phyloP scores from a whole-genome alignment of 2,888 invertebrate genomes.

The Halictus ligatus region DNA sequence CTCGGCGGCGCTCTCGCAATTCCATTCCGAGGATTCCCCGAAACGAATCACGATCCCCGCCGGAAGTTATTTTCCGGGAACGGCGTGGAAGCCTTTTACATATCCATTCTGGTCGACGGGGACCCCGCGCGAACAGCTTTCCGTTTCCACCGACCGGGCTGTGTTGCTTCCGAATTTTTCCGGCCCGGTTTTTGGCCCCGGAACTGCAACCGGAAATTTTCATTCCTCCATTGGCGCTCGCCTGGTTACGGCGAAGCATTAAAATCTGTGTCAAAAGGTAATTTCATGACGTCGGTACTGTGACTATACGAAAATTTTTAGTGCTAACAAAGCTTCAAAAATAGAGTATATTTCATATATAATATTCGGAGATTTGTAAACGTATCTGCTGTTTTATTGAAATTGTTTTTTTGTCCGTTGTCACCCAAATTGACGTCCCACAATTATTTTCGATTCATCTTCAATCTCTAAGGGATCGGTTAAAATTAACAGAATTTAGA shows the following conservation, averaged over 20 bases:
- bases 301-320: not conserved
- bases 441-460: not conserved
- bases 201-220: not conserved
- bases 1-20: conserved; percentile 10
- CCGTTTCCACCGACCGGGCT: not conserved
- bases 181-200: not conserved
- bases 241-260: not conserved
- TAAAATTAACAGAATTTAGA: too few species aligned
- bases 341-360: not conserved
- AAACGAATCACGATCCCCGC: conserved; percentile 23
- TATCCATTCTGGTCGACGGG: conserved; percentile 4
- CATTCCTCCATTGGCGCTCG: not conserved
- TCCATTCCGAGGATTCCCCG: conserved; percentile 22
- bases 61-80: conserved; percentile 31
- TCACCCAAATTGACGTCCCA: too few species aligned
- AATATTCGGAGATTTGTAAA: too few species aligned
- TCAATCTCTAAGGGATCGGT: too few species aligned
- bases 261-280: not conserved
- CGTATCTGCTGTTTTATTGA: too few species aligned
- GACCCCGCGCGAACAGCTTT: not conserved
- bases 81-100: conserved; percentile 19
- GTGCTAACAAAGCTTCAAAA: not conserved
- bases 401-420: not conserved
- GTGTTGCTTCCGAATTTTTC: not conserved
- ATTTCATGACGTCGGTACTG: not conserved